Percentiles rank a stretch among this genome's conserved stretches.
phyloP scores from a whole-genome alignment of 92 coral and sea anemone genomes.

The Umimayanthus kanabou region DNA sequence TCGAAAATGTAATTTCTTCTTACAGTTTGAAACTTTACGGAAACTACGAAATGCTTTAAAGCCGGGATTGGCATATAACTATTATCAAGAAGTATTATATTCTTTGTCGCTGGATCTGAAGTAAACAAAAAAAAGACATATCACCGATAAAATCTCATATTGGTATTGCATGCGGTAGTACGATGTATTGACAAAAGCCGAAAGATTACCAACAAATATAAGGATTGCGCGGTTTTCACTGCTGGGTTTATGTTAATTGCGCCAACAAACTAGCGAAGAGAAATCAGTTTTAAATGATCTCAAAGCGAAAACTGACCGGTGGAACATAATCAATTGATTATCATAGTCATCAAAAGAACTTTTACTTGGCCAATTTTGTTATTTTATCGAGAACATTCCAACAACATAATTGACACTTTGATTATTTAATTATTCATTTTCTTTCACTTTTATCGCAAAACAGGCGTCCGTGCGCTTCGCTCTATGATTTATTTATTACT shows the following conservation, averaged over 20 bases:
- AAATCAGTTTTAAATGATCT: no score
- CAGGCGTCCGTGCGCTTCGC: background rate
- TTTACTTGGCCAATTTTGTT: background rate
- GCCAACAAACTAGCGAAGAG: background rate
- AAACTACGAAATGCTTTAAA: background rate
- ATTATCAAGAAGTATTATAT: background rate
- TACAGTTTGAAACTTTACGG: background rate
- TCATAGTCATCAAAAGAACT: no score
- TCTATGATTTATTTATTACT: background rate
- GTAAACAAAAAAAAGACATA: background rate
- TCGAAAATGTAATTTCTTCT: background rate
- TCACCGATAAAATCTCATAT: conserved; percentile 20
- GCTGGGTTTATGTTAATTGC: background rate
- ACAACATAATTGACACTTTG: background rate
- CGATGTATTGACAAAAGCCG: background rate
- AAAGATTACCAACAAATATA: no score
- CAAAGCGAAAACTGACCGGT: no score
- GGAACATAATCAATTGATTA: no score
- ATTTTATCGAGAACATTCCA: background rate
- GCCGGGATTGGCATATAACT: no score
- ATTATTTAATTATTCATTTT: background rate
- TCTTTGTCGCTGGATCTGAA: background rate
- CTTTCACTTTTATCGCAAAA: background rate
- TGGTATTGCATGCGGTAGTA: conserved; percentile 1
- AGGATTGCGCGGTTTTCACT: background rate